phyloP scores from a whole-genome alignment of 92 coral and sea anemone species.

The Phenganax marumi region DNA sequence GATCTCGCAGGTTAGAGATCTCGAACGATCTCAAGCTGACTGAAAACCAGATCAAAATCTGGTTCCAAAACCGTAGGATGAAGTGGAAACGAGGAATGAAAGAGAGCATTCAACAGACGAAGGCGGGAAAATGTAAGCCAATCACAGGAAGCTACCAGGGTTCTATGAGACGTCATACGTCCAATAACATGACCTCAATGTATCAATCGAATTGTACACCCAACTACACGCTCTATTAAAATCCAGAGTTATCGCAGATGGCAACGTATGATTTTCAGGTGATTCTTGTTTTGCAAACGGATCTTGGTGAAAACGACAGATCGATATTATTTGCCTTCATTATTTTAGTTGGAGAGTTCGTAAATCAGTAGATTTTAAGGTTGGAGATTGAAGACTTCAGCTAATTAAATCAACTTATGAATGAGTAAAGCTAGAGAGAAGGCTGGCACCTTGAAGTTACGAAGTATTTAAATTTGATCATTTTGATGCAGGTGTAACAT shows the following conservation, averaged over 20 bases:
- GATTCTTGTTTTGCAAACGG: background rate
- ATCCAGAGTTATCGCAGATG: background rate
- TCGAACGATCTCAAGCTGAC: conserved; percentile 87
- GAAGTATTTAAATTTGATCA: too few relatives aligned
- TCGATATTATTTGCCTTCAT: too few relatives aligned
- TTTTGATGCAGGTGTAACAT: too few relatives aligned
- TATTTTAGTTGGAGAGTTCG: too few relatives aligned
- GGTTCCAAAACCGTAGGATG: conserved; percentile 99
- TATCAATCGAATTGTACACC: conserved; percentile 28
- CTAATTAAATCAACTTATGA: too few relatives aligned
- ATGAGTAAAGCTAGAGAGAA: too few relatives aligned
- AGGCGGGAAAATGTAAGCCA: conserved; percentile 27
- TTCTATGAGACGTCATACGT: conserved; percentile 16
- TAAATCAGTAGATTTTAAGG: too few relatives aligned
- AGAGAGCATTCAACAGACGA: conserved; percentile 67
- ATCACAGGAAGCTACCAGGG: conserved; percentile 23
- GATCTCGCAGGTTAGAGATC: conserved; percentile 88
- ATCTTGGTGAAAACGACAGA: background rate
- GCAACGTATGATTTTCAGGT: background rate
- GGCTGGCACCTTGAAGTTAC: too few relatives aligned
- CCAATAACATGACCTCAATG: conserved; percentile 27
- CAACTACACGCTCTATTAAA: conserved; percentile 18
- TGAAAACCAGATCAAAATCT: conserved; percentile 93
- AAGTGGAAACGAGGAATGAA: conserved; percentile 97
- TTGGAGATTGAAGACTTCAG: too few relatives aligned